Evolutionary conservation across 2,888 invertebrate genomes (phyloP).

Genomic region (Drosophila dives): DNA sequence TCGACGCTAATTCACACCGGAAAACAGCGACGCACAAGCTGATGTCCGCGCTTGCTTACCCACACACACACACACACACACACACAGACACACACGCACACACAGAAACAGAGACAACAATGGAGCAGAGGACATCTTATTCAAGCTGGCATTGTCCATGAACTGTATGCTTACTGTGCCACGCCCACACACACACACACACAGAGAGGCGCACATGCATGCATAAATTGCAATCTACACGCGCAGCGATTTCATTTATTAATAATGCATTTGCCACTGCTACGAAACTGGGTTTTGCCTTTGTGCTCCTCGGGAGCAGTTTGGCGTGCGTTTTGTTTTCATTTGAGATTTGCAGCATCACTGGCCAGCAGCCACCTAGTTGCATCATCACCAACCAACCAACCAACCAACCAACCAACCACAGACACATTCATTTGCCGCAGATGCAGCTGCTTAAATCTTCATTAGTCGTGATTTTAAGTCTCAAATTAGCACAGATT

Average conservation of each 20-base stretch:
- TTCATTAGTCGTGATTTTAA: conserved; percentile 69
- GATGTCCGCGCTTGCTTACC: conserved; percentile 47
- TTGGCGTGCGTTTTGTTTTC: conserved; percentile 58
- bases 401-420: conserved; percentile 3
- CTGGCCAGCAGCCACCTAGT: conserved; percentile 18
- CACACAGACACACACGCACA: not conserved
- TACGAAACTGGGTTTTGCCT: conserved; percentile 19
- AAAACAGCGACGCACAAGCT: conserved; percentile 57
- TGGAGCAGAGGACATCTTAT: conserved; percentile 59
- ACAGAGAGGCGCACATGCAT: conserved; percentile 28
- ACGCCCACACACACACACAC: conserved; percentile 15
- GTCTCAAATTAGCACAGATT: conserved; percentile 61
- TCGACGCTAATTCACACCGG: conserved; percentile 78
- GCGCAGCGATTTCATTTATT: conserved; percentile 63
- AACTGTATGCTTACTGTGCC: conserved; percentile 43
- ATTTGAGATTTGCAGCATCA: conserved; percentile 52
- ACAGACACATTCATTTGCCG: conserved; percentile 56
- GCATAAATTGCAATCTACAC: conserved; percentile 61
- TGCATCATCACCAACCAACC: conserved; percentile 10
- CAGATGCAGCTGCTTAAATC: conserved; percentile 63
- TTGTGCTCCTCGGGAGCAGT: conserved; percentile 33
- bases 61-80: conserved; percentile 13
- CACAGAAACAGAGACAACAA: conserved; percentile 14
- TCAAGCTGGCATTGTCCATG: conserved; percentile 50
- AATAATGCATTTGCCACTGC: conserved; percentile 64